Base-by-base conservation (phyloP, 2,888 invertebrate genomes). In the Troides helena region DNA sequence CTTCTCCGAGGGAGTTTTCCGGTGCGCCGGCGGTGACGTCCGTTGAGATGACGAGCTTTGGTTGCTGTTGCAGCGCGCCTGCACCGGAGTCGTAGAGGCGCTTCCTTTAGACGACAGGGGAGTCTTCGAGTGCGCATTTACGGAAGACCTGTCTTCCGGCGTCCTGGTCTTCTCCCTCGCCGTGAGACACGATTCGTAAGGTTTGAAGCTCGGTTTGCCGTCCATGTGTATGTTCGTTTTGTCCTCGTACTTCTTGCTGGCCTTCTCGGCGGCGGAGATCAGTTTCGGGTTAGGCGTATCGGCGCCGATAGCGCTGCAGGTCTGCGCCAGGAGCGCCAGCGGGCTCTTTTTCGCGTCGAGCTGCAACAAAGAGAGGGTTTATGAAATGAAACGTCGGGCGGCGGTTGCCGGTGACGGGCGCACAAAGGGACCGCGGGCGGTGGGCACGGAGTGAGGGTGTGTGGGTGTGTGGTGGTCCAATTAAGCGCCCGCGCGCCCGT, bases 321-420 rank as follows among this genome's bases (percentile, higher is more conserved):
- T 99, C 89, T 99, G 98, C 67, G 99, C 99, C 80, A 99, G 93
- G 73, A 99, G 93, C 64, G 99, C 99, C 88, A 99, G 93, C 23
- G 99, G 99, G 93, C 98, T 98, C 93, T 99, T 98, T 94, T 98
- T 99, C 75, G 98, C 98, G 93, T 99, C 99, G 95, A 98, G 94
- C 99, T 99, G 96, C 76, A 96, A 96, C 88, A 92, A 93, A 87
- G 93, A 87, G 83, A 88, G 79, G 30, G 85, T 90, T 87, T 88
- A 90, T 89, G 88, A 89, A 91, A 91, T 91, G 88, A 90, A 91
- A 91, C 85, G 88, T 90, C 89, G 86, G 87, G 85, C 85, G 82
- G 87, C 84, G 87, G 88, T 87, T 90, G 90, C 87, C 83, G 85
- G 88, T 90, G 91, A 90, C 89, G 89, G 89, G 85, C 76, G 79